Evolutionary conservation across 2,888 invertebrate genomes (phyloP).

Genomic region (Cordylochernes scorpioides): DNA sequence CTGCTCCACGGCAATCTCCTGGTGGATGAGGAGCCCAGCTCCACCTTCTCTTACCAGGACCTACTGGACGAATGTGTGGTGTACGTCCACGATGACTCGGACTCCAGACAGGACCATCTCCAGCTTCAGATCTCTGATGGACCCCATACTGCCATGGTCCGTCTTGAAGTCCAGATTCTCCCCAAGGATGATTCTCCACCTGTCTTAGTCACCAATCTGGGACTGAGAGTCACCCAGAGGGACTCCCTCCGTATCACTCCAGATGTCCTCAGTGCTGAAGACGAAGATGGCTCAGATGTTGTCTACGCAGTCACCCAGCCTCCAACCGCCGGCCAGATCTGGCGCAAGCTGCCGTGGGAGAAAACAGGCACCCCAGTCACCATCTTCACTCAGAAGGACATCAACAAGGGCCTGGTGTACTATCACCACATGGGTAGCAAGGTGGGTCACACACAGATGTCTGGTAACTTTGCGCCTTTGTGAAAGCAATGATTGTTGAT

Average conservation of each 20-base stretch:
- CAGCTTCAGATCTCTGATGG: constrained; percentile 20
- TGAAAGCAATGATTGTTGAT: neutral
- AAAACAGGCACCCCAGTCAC: constrained; percentile 18
- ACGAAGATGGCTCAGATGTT: constrained; percentile 20
- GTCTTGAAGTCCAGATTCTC: constrained; percentile 20
- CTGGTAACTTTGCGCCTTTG: too few relatives aligned
- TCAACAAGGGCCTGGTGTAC: constrained; percentile 20
- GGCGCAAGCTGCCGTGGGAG: constrained; percentile 17
- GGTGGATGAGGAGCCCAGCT: constrained; percentile 17
- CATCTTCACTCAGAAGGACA: constrained; percentile 20
- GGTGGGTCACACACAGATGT: constrained; percentile 11
- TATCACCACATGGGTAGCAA: constrained; percentile 19
- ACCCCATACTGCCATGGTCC: constrained; percentile 17
- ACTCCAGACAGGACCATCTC: constrained; percentile 19
- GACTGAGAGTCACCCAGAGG: constrained; percentile 19
- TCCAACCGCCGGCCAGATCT: constrained; percentile 19
- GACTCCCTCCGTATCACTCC: constrained; percentile 18
- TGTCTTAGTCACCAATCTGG: constrained; percentile 19
- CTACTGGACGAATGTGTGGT: constrained; percentile 6
- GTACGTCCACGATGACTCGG: constrained; percentile 13
- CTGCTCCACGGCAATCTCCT: constrained; percentile 19
- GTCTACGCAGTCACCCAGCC: constrained; percentile 18
- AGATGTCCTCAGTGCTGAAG: constrained; percentile 18
- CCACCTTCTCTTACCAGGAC: constrained; percentile 10
- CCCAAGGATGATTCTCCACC: constrained; percentile 22